Conservation (phyloP, 2,888 invertebrate species). For the Griposia aprilina region DNA sequence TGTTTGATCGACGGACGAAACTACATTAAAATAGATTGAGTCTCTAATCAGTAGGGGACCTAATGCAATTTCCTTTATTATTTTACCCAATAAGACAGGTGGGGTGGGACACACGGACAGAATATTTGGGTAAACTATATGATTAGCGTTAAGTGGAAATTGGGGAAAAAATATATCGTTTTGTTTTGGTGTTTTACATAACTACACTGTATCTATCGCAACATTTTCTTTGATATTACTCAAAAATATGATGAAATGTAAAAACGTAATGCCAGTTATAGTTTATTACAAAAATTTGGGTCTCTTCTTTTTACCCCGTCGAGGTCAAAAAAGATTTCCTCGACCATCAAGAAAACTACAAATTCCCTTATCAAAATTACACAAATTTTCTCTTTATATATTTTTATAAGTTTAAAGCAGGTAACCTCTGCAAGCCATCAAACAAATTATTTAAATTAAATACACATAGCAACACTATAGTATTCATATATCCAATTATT, state of each 20-base stretch:
- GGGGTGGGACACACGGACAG: constrained; percentile 63
- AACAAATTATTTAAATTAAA: neutral
- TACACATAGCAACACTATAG: neutral
- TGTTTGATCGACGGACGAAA: constrained; percentile 64
- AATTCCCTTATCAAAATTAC: neutral
- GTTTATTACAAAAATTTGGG: neutral
- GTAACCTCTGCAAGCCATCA: neutral
- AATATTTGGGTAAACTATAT: constrained; percentile 52
- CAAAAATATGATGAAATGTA: too few relatives aligned
- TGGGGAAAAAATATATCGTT: constrained; percentile 21
- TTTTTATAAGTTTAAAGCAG: neutral
- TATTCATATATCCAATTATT: constrained; percentile 7
- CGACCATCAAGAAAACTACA: too few relatives aligned
- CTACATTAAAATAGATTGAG: constrained; percentile 79
- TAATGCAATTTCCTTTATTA: constrained; percentile 80
- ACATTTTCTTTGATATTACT: neutral
- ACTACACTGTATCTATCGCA: too few relatives aligned
- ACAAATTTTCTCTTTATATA: too few relatives aligned
- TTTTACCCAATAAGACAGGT: constrained; percentile 75
- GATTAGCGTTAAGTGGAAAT: constrained; percentile 37
- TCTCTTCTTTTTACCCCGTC: too few relatives aligned
- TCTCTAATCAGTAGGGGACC: constrained; percentile 75
- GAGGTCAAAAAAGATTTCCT: too few relatives aligned
- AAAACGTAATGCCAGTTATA: too few relatives aligned
- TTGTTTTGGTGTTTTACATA: constrained; percentile 13